phyloP scores from a whole-genome alignment of 2,797 vertebrate species.

The Xerus rutilus region DNA sequence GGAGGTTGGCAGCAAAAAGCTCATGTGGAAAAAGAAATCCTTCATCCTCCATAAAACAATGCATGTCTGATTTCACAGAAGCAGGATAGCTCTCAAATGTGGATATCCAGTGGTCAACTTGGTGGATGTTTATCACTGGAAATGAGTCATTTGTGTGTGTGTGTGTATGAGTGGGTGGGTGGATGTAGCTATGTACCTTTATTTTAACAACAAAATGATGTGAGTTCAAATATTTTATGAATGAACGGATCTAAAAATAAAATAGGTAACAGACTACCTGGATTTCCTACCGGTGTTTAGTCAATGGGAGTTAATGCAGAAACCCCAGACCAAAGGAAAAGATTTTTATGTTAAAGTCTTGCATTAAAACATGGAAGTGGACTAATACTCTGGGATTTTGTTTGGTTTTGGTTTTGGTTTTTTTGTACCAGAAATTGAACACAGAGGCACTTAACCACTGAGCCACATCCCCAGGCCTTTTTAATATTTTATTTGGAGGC shows the following conservation, averaged over 20 bases:
- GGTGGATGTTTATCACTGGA: not conserved
- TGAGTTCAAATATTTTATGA: not conserved
- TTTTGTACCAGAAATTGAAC: too few species aligned
- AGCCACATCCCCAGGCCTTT: too few species aligned
- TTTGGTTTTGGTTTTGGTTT: too few species aligned
- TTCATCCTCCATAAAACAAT: not conserved
- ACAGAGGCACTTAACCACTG: too few species aligned
- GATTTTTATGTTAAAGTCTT: not conserved
- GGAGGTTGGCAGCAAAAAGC: not conserved
- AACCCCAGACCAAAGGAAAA: conserved; percentile 7
- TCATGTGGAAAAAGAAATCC: not conserved
- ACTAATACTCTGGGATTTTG: too few species aligned
- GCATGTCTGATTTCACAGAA: not conserved
- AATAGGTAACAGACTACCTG: not conserved
- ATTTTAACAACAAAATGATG: conserved; percentile 29
- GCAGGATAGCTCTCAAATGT: not conserved
- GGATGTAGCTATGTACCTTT: not conserved
- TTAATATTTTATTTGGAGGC: too few species aligned
- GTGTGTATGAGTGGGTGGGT: too few species aligned
- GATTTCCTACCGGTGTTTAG: not conserved
- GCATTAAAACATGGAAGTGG: not conserved
- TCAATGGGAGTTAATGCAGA: not conserved
- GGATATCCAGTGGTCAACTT: not conserved
- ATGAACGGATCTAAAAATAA: conserved; percentile 14
- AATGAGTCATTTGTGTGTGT: not conserved